Conservation (phyloP, 2,113 vertebrate species). For the Notiomystis cincta region DNA sequence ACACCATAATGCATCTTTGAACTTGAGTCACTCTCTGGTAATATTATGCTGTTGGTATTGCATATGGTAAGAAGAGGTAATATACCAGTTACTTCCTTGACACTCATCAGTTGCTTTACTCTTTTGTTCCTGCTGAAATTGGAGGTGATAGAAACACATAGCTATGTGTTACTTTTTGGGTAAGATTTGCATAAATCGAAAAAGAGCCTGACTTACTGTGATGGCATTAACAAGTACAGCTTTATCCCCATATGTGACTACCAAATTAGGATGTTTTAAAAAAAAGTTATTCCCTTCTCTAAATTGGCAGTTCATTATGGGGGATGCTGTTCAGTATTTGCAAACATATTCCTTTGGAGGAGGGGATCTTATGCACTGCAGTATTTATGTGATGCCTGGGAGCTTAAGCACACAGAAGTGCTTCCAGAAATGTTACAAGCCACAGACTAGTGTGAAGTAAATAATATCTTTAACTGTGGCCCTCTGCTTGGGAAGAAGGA, state of each 20-base stretch:
- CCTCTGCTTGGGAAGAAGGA: not conserved
- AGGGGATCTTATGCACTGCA: not conserved
- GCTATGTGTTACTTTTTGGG: not conserved
- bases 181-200: not conserved
- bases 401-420: not conserved
- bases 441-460: not conserved
- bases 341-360: not conserved
- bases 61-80: not conserved
- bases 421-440: not conserved
- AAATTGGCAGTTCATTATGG: not conserved
- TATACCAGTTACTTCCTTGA: constrained; percentile 1
- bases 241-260: not conserved
- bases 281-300: not conserved
- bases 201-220: not conserved
- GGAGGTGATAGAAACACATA: not conserved
- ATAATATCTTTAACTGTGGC: not conserved
- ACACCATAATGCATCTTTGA: not conserved
- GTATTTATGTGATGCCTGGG: not conserved
- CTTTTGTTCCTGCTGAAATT: constrained; percentile 40
- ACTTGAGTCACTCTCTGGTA: not conserved
- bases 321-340: not conserved
- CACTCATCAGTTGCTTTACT: not conserved
- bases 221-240: not conserved
- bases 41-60: not conserved
- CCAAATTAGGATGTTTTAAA: not conserved